These are phyloP conservation scores for Octopus sinensis DNA, from an alignment of 1,140 invertebrate genomes.

Conservation along the genomic window DNA sequence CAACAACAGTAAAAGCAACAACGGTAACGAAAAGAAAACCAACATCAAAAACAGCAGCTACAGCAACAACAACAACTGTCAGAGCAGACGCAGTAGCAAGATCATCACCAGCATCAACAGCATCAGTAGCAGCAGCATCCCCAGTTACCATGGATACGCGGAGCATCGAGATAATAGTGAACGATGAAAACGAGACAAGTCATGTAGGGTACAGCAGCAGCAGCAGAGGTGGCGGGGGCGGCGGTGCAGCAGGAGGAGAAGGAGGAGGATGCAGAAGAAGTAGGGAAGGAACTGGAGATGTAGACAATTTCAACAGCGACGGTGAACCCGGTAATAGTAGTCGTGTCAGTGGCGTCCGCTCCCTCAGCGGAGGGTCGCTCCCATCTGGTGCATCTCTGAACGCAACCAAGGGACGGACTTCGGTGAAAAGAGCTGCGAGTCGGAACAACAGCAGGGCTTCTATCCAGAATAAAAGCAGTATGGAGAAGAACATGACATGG, in stretches of 20 bases:
- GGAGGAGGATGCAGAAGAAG: not conserved
- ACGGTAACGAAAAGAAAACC: not conserved
- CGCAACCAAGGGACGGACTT: not conserved
- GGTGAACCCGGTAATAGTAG: not conserved
- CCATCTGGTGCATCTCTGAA: not conserved
- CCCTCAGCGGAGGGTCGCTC: not conserved
- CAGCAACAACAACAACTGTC: not conserved
- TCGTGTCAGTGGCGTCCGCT: not conserved
- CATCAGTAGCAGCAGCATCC: slow-evolving; percentile 18
- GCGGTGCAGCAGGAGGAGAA: not conserved
- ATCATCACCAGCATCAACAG: not conserved
- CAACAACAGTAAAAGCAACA: no score
- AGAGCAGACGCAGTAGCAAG: not conserved
- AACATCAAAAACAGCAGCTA: no score
- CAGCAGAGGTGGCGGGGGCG: not conserved
- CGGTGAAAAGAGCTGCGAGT: not conserved
- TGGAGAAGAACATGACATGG: slow-evolving; percentile 26
- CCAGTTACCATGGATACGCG: slow-evolving; percentile 27
- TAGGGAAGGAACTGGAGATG: not conserved
- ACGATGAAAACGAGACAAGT: slow-evolving; percentile 25
- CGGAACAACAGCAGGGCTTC: not conserved
- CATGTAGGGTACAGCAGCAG: not conserved
- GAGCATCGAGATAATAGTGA: slow-evolving; percentile 34
- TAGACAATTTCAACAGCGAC: not conserved
- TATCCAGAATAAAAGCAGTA: not conserved